Evolutionary conservation across 2,888 invertebrate species (phyloP).

Genomic region (Osmoderma eremita): DNA sequence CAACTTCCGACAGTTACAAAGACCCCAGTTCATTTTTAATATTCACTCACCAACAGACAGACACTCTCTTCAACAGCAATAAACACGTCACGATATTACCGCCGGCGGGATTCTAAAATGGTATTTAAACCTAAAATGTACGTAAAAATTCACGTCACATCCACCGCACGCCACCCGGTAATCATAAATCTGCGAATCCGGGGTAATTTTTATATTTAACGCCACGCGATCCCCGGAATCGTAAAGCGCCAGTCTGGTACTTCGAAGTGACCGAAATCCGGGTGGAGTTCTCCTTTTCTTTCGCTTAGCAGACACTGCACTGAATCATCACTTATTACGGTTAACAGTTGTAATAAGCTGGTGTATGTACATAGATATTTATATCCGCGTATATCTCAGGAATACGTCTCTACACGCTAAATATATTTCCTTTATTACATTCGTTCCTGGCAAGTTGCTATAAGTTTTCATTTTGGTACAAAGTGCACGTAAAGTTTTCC

Average conservation of each 20-base stretch:
- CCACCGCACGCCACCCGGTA: not conserved
- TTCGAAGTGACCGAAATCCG: conserved; percentile 4
- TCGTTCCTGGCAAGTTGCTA: no score
- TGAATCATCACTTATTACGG: conserved; percentile 27
- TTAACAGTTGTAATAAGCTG: conserved; percentile 9
- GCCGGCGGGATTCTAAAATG: not conserved
- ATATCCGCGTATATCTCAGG: no score
- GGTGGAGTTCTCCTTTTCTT: conserved; percentile 4
- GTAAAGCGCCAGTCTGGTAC: not conserved
- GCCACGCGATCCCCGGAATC: not conserved
- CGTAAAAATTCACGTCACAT: not conserved
- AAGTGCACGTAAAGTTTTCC: no score
- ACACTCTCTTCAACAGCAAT: not conserved
- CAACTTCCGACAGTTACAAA: no score
- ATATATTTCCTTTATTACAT: no score
- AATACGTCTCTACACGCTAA: no score
- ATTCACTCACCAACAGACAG: not conserved
- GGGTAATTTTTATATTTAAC: conserved; percentile 22
- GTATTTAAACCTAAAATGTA: not conserved
- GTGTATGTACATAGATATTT: no score
- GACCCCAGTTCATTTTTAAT: not conserved
- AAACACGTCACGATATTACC: conserved; percentile 3
- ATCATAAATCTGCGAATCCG: conserved; percentile 4
- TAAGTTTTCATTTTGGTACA: no score
- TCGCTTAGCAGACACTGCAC: not conserved